Evolutionary conservation across 2,797 vertebrate genomes (phyloP).

Genomic region (Geotrypetes seraphini): DNA sequence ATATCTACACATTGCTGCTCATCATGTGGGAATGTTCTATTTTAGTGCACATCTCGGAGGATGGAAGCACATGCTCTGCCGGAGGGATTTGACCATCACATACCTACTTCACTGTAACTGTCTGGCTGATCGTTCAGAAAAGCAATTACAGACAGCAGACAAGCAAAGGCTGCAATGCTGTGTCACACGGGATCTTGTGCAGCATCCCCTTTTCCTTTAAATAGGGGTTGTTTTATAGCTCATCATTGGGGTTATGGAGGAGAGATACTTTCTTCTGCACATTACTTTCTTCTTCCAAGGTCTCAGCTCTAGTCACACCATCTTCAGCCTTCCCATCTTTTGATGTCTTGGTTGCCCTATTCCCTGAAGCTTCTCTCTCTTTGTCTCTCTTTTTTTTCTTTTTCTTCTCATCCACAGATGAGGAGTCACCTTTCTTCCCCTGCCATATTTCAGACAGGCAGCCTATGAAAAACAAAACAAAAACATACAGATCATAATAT

Average conservation of each 20-base stretch:
- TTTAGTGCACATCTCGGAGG: too few species aligned
- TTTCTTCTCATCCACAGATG: constrained; percentile 55
- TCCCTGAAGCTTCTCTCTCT: constrained; percentile 49
- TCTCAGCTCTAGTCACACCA: not conserved
- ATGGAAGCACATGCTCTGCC: too few species aligned
- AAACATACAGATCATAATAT: too few species aligned
- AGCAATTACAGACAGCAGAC: too few species aligned
- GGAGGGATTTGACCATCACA: too few species aligned
- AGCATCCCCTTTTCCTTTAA: not conserved
- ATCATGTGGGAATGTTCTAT: too few species aligned
- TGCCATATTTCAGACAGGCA: constrained; percentile 71
- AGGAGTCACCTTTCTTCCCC: constrained; percentile 71
- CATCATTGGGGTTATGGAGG: constrained; percentile 44
- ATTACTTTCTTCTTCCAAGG: constrained; percentile 45
- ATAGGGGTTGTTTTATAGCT: constrained; percentile 34
- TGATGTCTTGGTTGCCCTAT: constrained; percentile 27
- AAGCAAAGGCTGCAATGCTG: too few species aligned
- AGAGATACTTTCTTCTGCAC: constrained; percentile 60
- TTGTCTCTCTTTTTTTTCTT: too few species aligned
- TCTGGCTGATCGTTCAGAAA: too few species aligned
- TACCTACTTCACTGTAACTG: too few species aligned
- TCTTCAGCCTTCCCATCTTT: constrained; percentile 8
- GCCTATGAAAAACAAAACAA: constrained; percentile 44
- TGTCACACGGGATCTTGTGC: too few species aligned
- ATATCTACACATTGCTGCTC: too few species aligned